Percentiles rank a stretch among this genome's conserved stretches.
Evolutionary conservation across 2,888 invertebrate genomes (phyloP).

Genomic region (Ectemnius lituratus): DNA sequence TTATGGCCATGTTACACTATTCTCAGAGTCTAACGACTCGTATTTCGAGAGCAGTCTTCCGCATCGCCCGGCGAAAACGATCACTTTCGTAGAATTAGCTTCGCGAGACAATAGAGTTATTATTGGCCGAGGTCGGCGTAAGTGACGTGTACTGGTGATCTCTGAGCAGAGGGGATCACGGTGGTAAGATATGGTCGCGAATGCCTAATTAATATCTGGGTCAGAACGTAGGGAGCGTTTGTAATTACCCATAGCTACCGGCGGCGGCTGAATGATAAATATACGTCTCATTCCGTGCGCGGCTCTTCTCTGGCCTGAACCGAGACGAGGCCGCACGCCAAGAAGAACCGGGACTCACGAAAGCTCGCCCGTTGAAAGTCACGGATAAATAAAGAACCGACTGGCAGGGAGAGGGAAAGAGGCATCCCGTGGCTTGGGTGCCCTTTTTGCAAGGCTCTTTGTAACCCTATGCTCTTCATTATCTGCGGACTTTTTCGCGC

Average conservation of each 20-base stretch:
- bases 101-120: too few relatives aligned
- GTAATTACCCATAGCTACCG: constrained; percentile 56
- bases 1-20: too few relatives aligned
- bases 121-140: too few relatives aligned
- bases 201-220: constrained; percentile 61
- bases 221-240: constrained; percentile 50
- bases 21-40: too few relatives aligned
- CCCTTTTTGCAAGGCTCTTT: constrained; percentile 13
- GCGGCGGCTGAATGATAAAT: constrained; percentile 53
- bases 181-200: constrained; percentile 32
- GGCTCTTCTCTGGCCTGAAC: constrained; percentile 10
- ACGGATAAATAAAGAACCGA: constrained; percentile 19
- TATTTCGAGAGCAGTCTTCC: too few relatives aligned
- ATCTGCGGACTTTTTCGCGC: constrained; percentile 7
- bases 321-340: constrained; percentile 16
- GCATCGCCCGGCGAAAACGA: too few relatives aligned
- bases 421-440: too few relatives aligned
- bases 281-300: constrained; percentile 41
- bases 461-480: constrained; percentile 20
- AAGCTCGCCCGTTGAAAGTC: constrained; percentile 1
- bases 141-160: too few relatives aligned
- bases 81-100: too few relatives aligned
- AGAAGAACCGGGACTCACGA: constrained; percentile 16
- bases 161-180: constrained; percentile 12
- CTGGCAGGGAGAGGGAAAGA: too few relatives aligned